phyloP scores from a whole-genome alignment of 2,113 vertebrate genomes.

The Oncorhynchus mykiss region DNA sequence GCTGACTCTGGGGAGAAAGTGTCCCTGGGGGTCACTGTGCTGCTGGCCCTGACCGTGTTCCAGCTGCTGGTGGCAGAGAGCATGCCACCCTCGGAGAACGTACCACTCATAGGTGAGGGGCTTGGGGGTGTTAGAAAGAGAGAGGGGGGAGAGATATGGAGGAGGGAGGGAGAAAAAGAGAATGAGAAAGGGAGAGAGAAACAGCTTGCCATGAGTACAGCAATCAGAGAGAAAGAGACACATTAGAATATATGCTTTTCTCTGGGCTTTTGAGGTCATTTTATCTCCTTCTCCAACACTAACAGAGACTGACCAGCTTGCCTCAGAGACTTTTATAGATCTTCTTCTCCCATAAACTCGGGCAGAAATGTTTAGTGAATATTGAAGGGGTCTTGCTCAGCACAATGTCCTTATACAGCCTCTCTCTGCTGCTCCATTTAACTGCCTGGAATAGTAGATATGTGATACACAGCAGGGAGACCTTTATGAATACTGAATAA shows the following conservation, averaged over 20 bases:
- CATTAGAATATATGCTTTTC: not conserved
- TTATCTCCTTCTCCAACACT: not conserved
- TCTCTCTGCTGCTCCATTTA: conserved; percentile 12
- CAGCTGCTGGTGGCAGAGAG: conserved; percentile 99
- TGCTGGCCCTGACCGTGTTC: conserved; percentile 95
- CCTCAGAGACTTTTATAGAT: not conserved
- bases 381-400: conserved; percentile 4
- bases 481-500: no score
- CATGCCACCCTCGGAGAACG: conserved; percentile 96
- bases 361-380: not conserved
- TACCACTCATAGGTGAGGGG: conserved; percentile 90
- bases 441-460: not conserved
- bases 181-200: not conserved
- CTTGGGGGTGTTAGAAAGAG: not conserved
- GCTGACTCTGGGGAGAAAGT: conserved; percentile 98
- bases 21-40: conserved; percentile 92
- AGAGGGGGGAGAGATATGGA: no score
- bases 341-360: not conserved
- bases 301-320: not conserved
- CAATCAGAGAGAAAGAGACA: not conserved
- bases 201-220: not conserved
- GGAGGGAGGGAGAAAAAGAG: not conserved
- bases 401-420: not conserved
- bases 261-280: not conserved
- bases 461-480: not conserved